Percentiles rank a stretch among this genome's conserved stretches.
Conservation (phyloP, 2,113 vertebrate species). For the Hypomesus transpacificus region DNA sequence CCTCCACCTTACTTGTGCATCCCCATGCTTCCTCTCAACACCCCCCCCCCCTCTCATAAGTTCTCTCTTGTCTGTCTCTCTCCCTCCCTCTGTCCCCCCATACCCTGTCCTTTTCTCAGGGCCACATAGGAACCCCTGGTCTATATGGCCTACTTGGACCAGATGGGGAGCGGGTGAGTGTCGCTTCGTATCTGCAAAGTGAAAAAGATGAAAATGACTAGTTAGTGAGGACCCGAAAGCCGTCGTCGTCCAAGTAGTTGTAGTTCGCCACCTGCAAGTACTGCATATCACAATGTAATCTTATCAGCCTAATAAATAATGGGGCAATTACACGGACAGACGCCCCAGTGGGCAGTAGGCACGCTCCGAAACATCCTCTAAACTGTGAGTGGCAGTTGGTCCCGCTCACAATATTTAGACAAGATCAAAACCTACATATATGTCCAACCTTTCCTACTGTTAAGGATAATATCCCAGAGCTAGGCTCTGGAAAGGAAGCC, state of each 20-base stretch:
- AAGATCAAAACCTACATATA: constrained; percentile 16
- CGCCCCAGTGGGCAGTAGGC: constrained; percentile 16
- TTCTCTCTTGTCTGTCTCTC: constrained; percentile 4
- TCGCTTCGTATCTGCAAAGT: constrained; percentile 14
- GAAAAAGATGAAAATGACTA: not conserved
- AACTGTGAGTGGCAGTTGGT: constrained; percentile 18
- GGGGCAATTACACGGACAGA: constrained; percentile 21
- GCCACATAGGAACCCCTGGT: constrained; percentile 90
- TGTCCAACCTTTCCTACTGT: constrained; percentile 12
- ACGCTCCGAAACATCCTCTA: constrained; percentile 25
- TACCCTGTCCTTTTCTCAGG: constrained; percentile 68
- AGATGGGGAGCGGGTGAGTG: constrained; percentile 95
- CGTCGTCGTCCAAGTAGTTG: too few species aligned
- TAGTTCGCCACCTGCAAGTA: too few species aligned
- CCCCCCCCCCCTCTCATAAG: not conserved
- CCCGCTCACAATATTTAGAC: constrained; percentile 29
- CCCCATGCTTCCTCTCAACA: constrained; percentile 6
- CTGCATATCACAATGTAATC: too few species aligned
- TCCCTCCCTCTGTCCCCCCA: constrained; percentile 14
- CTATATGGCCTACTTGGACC: constrained; percentile 87
- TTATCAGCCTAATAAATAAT: too few species aligned
- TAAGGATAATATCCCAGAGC: constrained; percentile 12
- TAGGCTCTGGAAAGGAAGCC: constrained; percentile 16
- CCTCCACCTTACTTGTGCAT: not conserved
- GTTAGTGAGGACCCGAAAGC: too few species aligned